A percentile compares a stretch with the other conserved stretches of the same genome.
phyloP scores from a whole-genome alignment of 2,113 vertebrate genomes.

The Dromas ardeola region DNA sequence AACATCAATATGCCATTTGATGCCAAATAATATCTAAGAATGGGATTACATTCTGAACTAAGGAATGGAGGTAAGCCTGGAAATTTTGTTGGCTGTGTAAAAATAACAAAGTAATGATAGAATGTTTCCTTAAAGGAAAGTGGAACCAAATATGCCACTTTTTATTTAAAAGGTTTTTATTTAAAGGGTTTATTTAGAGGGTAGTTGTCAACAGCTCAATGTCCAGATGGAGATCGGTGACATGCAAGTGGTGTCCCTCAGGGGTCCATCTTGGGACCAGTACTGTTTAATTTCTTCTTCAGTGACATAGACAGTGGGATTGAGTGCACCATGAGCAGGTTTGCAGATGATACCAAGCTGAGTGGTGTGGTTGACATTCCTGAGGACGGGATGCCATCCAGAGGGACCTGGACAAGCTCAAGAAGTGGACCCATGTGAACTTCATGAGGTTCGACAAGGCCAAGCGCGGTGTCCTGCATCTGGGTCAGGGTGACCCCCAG shows the following conservation, averaged over 20 bases:
- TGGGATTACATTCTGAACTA: background rate
- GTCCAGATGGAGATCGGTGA: background rate
- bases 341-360: background rate
- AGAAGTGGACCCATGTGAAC: background rate
- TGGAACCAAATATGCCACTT: background rate
- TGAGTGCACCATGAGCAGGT: background rate
- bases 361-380: background rate
- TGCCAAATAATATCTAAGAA: background rate
- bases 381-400: background rate
- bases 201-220: background rate
- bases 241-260: background rate
- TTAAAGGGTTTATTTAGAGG: background rate
- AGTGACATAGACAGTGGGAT: background rate
- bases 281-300: background rate
- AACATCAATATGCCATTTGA: background rate
- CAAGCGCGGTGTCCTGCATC: background rate
- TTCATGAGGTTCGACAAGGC: background rate
- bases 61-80: background rate
- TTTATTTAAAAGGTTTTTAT: background rate
- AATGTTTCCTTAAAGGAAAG: slow-evolving; percentile 47
- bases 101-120: slow-evolving; percentile 2
- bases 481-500: background rate
- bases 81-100: background rate
- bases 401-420: background rate
- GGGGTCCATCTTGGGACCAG: background rate